phyloP scores from a whole-genome alignment of 92 coral and sea anemone species.

The Galaxea fascicularis region DNA sequence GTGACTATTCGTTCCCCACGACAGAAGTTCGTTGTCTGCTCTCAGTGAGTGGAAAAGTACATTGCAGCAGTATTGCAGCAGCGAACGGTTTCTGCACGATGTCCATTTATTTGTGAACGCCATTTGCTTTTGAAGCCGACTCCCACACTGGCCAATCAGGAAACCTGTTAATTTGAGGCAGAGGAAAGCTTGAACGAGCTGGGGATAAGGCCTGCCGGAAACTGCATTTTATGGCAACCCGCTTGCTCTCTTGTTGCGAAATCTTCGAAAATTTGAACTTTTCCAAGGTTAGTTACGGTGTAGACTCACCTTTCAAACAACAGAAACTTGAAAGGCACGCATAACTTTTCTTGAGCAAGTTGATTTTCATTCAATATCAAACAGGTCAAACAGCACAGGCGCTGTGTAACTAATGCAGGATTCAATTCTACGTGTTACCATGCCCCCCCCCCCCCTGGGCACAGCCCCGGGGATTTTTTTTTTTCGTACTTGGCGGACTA shows the following conservation, averaged over 20 bases:
- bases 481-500: no score
- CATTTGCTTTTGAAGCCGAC: no score
- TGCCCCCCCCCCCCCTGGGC: no score
- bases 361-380: no score
- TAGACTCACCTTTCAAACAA: background rate
- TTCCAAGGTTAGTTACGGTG: slow-evolving; percentile 9
- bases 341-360: background rate
- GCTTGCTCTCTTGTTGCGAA: slow-evolving; percentile 42
- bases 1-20: background rate
- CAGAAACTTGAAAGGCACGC: no score
- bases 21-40: background rate
- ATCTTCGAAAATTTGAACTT: slow-evolving; percentile 46
- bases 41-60: slow-evolving; percentile 6
- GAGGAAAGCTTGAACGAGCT: slow-evolving; percentile 33
- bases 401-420: no score
- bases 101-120: no score
- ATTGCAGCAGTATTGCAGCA: no score
- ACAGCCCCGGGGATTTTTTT: no score
- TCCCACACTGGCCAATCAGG: background rate
- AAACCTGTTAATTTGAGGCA: background rate
- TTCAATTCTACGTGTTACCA: no score
- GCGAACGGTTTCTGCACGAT: background rate
- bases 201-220: slow-evolving; percentile 5
- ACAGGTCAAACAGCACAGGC: no score
- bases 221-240: slow-evolving; percentile 27